Conservation (phyloP, 2,888 invertebrate species). For the Lepas anatifera region DNA sequence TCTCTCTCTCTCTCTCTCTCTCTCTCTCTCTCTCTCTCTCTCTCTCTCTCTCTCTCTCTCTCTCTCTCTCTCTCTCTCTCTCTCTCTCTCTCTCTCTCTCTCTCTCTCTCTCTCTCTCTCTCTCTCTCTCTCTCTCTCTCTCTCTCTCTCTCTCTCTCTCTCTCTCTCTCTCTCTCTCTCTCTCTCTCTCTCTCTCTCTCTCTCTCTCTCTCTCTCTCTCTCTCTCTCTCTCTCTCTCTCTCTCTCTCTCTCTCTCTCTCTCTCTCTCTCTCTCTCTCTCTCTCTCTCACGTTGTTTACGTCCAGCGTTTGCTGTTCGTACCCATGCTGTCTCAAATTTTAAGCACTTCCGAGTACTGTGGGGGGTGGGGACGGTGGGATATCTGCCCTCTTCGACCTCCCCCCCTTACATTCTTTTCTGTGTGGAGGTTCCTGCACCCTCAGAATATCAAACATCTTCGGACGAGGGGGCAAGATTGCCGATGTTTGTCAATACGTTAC, state of each 20-base stretch:
- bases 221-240: background rate
- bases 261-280: slow-evolving; percentile 1
- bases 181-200: slow-evolving; percentile 15
- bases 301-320: no score
- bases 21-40: background rate
- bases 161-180: background rate
- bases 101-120: background rate
- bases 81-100: background rate
- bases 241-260: background rate
- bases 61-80: no score
- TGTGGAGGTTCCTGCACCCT: no score
- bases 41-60: background rate
- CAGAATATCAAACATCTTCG: no score
- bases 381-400: no score
- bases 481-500: no score
- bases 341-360: no score
- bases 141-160: background rate
- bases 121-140: background rate
- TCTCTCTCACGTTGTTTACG: background rate
- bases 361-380: no score
- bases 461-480: no score
- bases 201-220: background rate
- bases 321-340: no score
- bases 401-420: no score
- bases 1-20: background rate